Evolutionary conservation across 1,140 invertebrate genomes (phyloP).

Genomic region (Zophobas atratus): DNA sequence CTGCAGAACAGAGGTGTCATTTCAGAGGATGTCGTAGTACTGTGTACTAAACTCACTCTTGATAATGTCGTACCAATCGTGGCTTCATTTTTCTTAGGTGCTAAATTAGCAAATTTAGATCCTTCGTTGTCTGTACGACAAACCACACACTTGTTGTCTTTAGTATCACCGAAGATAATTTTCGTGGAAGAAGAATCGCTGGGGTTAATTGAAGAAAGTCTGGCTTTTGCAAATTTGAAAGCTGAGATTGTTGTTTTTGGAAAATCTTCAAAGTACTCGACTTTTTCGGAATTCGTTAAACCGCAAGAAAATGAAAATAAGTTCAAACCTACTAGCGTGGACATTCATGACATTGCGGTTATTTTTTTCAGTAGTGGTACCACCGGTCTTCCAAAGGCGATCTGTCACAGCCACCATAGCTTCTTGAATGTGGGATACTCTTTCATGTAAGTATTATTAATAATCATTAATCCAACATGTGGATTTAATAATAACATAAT

Average conservation of each 20-base stretch:
- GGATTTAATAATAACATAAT: not conserved
- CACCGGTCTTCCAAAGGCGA: slow-evolving; percentile 83
- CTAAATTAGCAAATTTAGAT: slow-evolving; percentile 55
- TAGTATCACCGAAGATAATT: slow-evolving; percentile 58
- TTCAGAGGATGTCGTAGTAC: slow-evolving; percentile 7
- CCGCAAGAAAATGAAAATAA: slow-evolving; percentile 51
- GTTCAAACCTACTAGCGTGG: slow-evolving; percentile 57
- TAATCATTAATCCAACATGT: not conserved
- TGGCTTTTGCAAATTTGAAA: slow-evolving; percentile 46
- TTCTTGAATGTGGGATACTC: slow-evolving; percentile 1
- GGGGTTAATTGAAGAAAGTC: slow-evolving; percentile 49
- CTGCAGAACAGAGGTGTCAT: slow-evolving; percentile 9
- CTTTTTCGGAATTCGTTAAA: slow-evolving; percentile 54
- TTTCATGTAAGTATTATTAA: not conserved
- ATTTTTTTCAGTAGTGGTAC: slow-evolving; percentile 78
- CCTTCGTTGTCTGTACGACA: slow-evolving; percentile 53
- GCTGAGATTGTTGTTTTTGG: slow-evolving; percentile 56
- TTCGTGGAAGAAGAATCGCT: slow-evolving; percentile 57
- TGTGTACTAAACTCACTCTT: slow-evolving; percentile 14
- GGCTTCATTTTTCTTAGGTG: slow-evolving; percentile 12
- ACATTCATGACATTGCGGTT: slow-evolving; percentile 58
- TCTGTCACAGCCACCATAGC: slow-evolving; percentile 75
- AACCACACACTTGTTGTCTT: slow-evolving; percentile 50
- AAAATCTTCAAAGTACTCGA: slow-evolving; percentile 30
- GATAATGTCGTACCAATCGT: slow-evolving; percentile 17